phyloP scores from a whole-genome alignment of 2,797 vertebrate species.

The Gymnothorax reevesii region DNA sequence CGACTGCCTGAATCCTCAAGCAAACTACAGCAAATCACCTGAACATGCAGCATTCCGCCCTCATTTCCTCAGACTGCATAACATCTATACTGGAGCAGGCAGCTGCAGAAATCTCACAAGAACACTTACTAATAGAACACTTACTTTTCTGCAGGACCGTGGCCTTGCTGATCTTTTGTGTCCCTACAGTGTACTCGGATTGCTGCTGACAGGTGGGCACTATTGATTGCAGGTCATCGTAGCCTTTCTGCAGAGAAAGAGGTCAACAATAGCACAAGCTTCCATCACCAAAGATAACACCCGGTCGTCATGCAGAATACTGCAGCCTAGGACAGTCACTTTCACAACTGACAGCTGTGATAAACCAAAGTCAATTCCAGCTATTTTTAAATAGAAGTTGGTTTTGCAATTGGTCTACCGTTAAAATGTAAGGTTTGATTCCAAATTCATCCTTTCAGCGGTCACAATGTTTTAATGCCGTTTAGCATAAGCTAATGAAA shows the following conservation, averaged over 20 bases:
- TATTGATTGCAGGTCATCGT: conserved; percentile 92
- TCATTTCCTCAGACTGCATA: not conserved
- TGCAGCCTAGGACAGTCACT: not conserved
- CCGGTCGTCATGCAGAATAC: not conserved
- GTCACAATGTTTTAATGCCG: not conserved
- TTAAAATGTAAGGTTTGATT: no score
- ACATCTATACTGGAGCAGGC: no score
- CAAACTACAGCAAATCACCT: no score
- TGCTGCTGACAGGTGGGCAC: conserved; percentile 97
- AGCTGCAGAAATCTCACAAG: no score
- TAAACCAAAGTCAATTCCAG: no score
- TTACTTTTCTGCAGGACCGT: conserved; percentile 96
- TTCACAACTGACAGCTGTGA: no score
- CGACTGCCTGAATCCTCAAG: no score
- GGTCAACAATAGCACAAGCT: not conserved
- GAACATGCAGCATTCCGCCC: no score
- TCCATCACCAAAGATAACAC: no score
- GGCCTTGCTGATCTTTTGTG: conserved; percentile 96
- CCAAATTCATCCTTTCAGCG: no score
- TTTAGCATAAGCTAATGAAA: not conserved
- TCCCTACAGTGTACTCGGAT: conserved; percentile 86
- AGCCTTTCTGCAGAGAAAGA: conserved; percentile 83
- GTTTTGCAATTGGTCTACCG: no score
- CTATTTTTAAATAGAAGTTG: no score
- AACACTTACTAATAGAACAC: conserved; percentile 38